Base-by-base conservation (phyloP, 2,113 vertebrate species). In the Colistium nudipinnis region DNA sequence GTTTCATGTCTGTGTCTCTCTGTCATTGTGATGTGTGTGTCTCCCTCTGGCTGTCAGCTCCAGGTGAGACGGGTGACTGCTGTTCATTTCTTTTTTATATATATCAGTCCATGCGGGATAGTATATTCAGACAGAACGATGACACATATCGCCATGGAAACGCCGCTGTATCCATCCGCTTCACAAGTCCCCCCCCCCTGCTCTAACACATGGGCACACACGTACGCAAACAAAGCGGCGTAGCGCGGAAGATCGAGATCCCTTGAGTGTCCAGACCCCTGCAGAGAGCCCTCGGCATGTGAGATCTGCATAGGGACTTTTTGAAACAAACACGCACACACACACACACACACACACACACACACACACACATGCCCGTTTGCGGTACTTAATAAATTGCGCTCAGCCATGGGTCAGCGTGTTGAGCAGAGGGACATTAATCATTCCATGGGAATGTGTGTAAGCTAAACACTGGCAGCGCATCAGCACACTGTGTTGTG, bases 381-480 rank as follows among this genome's bases (percentile, higher is more conserved):
- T 43, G 38, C 59, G 68, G 62, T 61, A 75, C 81, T 74, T 85
- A 87, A 88, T 88, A 83, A 87, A 91, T 88, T 80, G 83, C 85
- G 76, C 83, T 88, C 74, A 81, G 80, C 78, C 72, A 16, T 49
- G 80, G 83, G 85, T 90, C 83, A 85, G 74, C 49, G 76, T 84
- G 67, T 53, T 73, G 76, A 80, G 70, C 78, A 81, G 73, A 80
- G 80, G 70, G 63, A 72, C 88, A 91, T 90, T 89, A 88, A 89
- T 91, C 89, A 91, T 87, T 76, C 62, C 36, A 62, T 39, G 41
- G 43, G 55, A 75, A 66, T 67, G 78, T 83, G 83, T 83, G 80
- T 70, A 75, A 81, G 71, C 77, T n/a, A 70, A 81, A 81, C 62
- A 70, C 62, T 78, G 51, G 64, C 72, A 62, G 38, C 63, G 41